Percentiles rank a stretch among this genome's conserved stretches.
Conservation (phyloP, 2,113 vertebrate genomes). For the Deroptyus accipitrinus region DNA sequence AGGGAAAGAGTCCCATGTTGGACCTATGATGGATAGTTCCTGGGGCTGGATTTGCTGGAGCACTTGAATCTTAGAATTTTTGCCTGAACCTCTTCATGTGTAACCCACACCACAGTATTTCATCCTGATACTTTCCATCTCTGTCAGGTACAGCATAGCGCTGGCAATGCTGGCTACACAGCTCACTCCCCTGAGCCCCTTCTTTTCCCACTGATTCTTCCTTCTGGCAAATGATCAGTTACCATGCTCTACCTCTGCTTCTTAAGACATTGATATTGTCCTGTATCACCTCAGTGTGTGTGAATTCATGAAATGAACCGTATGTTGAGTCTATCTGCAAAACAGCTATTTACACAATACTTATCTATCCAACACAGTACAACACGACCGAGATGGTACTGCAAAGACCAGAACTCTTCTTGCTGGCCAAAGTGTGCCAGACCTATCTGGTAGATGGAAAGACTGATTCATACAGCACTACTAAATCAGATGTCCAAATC, state of each 20-base stretch:
- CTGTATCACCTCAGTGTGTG: too few species aligned
- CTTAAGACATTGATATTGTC: background rate
- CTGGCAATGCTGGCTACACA: background rate
- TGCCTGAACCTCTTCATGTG: background rate
- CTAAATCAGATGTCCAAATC: background rate
- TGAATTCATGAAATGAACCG: background rate
- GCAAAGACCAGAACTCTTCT: background rate
- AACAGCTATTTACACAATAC: background rate
- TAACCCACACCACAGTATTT: background rate
- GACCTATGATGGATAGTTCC: rapidly evolving
- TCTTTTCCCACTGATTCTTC: background rate
- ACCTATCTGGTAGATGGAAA: background rate
- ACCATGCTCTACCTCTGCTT: background rate
- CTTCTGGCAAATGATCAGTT: background rate
- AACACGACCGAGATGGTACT: background rate
- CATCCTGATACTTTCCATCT: background rate
- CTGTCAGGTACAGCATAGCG: background rate
- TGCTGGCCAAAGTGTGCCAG: background rate
- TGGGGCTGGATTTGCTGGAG: background rate
- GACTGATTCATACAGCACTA: background rate
- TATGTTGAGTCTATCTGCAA: too few species aligned
- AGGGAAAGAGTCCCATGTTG: background rate
- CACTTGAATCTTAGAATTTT: background rate
- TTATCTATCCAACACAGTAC: rapidly evolving
- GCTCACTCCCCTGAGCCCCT: background rate